These are phyloP conservation scores for Luehdorfia chinensis DNA, from an alignment of 1,140 invertebrate species.

Conservation along the genomic window DNA sequence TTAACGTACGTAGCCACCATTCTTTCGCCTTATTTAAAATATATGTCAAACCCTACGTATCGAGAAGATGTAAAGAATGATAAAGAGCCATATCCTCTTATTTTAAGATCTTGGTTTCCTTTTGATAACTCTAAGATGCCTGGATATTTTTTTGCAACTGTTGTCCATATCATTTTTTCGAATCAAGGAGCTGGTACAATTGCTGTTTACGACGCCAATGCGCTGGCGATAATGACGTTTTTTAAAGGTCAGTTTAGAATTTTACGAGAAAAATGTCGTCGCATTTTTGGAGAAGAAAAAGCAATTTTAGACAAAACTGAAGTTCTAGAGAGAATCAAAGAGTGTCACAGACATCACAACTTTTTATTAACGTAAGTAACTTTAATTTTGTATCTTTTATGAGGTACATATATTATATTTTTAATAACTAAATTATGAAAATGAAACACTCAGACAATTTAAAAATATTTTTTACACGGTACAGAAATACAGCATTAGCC, in stretches of 20 bases:
- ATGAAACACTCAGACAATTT: too few relatives aligned
- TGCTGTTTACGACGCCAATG: slow-evolving; percentile 44
- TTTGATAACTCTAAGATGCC: slow-evolving; percentile 44
- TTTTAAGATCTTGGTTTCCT: slow-evolving; percentile 55
- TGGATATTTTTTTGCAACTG: slow-evolving; percentile 32
- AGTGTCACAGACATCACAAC: slow-evolving; percentile 50
- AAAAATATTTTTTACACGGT: too few relatives aligned
- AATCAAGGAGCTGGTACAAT: slow-evolving; percentile 34
- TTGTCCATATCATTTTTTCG: slow-evolving; percentile 35
- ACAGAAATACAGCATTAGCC: too few relatives aligned
- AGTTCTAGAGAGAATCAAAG: slow-evolving; percentile 36
- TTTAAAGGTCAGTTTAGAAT: slow-evolving; percentile 37
- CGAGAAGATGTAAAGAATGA: slow-evolving; percentile 31
- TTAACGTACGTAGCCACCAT: slow-evolving; percentile 32
- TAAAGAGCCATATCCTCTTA: slow-evolving; percentile 38
- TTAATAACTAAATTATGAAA: too few relatives aligned
- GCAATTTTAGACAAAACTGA: slow-evolving; percentile 13
- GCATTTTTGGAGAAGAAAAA: slow-evolving; percentile 31
- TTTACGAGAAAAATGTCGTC: slow-evolving; percentile 35
- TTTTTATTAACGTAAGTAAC: slow-evolving; percentile 39
- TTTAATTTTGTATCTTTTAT: too few relatives aligned
- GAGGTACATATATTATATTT: too few relatives aligned
- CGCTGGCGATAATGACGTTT: slow-evolving; percentile 38
- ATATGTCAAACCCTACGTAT: slow-evolving; percentile 25
- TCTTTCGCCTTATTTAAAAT: slow-evolving; percentile 40